Evolutionary conservation across 2,888 invertebrate species (phyloP), one percentile per base, ranked within the genome.

Genomic region (Caenorhabditis sp.): DNA sequence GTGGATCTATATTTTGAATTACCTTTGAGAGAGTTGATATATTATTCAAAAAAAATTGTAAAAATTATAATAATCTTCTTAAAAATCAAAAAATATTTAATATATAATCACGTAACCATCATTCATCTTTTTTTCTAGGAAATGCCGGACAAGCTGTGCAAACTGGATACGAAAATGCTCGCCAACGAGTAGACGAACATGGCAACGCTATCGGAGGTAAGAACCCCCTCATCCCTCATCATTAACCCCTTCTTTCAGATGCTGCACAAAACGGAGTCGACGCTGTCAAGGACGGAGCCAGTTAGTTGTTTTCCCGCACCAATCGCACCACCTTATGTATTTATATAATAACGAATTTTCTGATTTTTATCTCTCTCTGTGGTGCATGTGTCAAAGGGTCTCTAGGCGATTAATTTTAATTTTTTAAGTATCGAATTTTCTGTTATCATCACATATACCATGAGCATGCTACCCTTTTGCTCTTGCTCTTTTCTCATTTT

Each of bases 241-340:
- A 1, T 25, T 27, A 23, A 56, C 1, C 21, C 10, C 52, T 38
- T 20, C 12, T 65, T 65, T 14, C 69, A 70, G 70, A 65, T 27
- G 53, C 65, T 8, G 61, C 61, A 3, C 63, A 58, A 25, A 52
- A 62, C 12, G 71, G 71, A 60, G 71, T 63, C 14, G 63, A 59
- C 27, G 56, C 43, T 4, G 56, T 69, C 14, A 65, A 38, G 1
- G 72, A 68, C 43, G 71, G 67, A 71, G 71, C 71, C 17, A 70
- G 70, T 70, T n/a, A 70, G 70, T 65, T 58, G 20, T 1, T 21
- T 25, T 56, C 50, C 5, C 7, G 23, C 53, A 53, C 23, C n/a
- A 53, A n/a, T 7, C 53, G 23, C 21, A 53, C 53, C 53, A 53
- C 3, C 17, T 5, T 50, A 31, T 31, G 5, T 43, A 17, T 43